phyloP scores from a whole-genome alignment of 2,113 vertebrate species.

The Saguinus imperator region DNA sequence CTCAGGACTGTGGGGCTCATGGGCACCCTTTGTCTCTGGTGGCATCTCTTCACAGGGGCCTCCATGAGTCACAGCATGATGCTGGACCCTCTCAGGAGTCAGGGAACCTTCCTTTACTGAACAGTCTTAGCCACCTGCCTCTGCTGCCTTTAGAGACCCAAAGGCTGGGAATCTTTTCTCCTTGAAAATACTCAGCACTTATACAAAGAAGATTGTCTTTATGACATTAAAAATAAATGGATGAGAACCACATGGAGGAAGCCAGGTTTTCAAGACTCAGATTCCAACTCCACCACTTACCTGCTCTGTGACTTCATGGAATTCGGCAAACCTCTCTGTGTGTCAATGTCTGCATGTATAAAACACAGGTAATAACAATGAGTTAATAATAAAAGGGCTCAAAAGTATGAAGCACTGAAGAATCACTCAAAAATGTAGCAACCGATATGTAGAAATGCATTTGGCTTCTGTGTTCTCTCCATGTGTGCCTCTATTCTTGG shows the following conservation, averaged over 20 bases:
- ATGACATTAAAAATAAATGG: neutral
- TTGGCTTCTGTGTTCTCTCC: neutral
- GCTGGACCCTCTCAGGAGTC: neutral
- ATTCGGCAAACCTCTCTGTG: neutral
- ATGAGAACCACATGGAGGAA: neutral
- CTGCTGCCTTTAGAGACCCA: neutral
- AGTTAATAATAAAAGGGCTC: neutral
- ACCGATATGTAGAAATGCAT: neutral
- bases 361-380: neutral
- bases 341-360: neutral
- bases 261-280: neutral
- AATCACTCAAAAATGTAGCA: neutral
- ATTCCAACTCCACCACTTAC: neutral
- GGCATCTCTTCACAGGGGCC: neutral
- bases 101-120: neutral
- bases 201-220: neutral
- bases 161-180: neutral
- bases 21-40: neutral
- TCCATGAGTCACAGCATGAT: neutral
- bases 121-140: neutral
- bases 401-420: neutral
- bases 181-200: neutral
- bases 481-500: neutral
- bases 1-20: too few relatives aligned
- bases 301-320: neutral